Percentiles rank a stretch among this genome's conserved stretches.
Evolutionary conservation across 2,797 vertebrate genomes (phyloP).

Genomic region (Rhabdophis nuchalis): DNA sequence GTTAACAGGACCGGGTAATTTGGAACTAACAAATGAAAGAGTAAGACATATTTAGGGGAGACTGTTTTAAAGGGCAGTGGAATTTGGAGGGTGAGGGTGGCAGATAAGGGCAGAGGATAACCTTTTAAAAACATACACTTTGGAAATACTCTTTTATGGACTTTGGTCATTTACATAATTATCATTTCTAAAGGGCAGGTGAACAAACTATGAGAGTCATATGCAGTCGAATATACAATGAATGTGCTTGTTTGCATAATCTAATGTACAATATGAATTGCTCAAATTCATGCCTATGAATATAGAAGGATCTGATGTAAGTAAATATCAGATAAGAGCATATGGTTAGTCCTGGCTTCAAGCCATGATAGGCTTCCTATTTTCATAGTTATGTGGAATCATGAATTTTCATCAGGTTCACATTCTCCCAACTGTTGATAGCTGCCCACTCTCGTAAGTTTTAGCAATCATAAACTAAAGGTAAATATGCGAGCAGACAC

Average conservation of each 20-base stretch:
- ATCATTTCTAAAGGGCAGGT: constrained; percentile 14
- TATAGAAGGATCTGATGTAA: neutral
- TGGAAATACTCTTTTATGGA: neutral
- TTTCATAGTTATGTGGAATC: neutral
- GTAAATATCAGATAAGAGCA: neutral
- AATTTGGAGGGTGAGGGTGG: neutral
- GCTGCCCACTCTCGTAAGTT: neutral
- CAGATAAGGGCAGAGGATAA: neutral
- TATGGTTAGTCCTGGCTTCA: neutral
- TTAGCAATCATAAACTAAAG: neutral
- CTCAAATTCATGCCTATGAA: neutral
- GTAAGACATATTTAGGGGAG: neutral
- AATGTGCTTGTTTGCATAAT: neutral
- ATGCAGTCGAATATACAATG: neutral
- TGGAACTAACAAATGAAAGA: neutral
- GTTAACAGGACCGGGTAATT: neutral
- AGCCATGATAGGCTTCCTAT: neutral
- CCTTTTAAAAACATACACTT: neutral
- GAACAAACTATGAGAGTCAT: constrained; percentile 1
- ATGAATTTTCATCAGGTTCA: neutral
- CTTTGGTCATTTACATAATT: neutral
- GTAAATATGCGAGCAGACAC: neutral
- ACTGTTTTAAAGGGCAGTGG: neutral
- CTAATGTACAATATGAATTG: neutral
- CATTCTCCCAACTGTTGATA: neutral